A percentile compares a stretch with the other conserved stretches of the same genome.
These are phyloP conservation scores for Muscicapa comitata DNA, from an alignment of 2,797 vertebrate genomes.

Conservation along the genomic window DNA sequence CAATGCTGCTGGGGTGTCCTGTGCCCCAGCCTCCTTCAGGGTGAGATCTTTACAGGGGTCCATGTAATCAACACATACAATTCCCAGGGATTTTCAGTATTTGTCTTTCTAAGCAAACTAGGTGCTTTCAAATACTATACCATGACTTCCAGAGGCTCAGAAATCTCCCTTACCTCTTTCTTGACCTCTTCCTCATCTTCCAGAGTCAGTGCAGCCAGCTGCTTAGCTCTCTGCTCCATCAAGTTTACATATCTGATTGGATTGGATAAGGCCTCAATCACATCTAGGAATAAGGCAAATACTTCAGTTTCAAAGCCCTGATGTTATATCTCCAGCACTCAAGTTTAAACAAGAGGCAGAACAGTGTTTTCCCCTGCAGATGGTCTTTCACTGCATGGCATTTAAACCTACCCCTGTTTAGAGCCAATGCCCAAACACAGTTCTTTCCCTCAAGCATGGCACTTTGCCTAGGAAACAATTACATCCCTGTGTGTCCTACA, in stretches of 20 bases:
- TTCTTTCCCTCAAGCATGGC: not conserved
- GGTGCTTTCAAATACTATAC: not conserved
- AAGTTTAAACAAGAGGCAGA: not conserved
- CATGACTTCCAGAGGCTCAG: not conserved
- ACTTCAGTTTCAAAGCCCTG: not conserved
- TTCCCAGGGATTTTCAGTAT: not conserved
- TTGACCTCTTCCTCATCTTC: slow-evolving; percentile 93
- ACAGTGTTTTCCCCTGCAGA: not conserved
- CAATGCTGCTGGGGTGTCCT: not conserved
- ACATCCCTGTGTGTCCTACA: fast-evolving
- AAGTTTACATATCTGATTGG: slow-evolving; percentile 95
- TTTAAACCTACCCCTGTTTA: not conserved
- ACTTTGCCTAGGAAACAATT: not conserved
- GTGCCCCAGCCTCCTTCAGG: not conserved
- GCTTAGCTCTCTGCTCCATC: slow-evolving; percentile 97
- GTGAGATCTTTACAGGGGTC: not conserved
- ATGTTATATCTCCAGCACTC: not conserved
- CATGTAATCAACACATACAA: not conserved
- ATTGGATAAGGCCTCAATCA: slow-evolving; percentile 97
- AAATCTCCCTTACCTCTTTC: slow-evolving; percentile 83
- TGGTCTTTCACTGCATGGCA: not conserved
- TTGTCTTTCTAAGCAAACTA: not conserved
- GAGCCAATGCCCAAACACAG: not conserved
- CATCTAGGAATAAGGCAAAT: slow-evolving; percentile 77
- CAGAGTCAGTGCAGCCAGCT: slow-evolving; percentile 91